Conservation (phyloP, 2,797 vertebrate species). For the Synaphobranchus kaupii region DNA sequence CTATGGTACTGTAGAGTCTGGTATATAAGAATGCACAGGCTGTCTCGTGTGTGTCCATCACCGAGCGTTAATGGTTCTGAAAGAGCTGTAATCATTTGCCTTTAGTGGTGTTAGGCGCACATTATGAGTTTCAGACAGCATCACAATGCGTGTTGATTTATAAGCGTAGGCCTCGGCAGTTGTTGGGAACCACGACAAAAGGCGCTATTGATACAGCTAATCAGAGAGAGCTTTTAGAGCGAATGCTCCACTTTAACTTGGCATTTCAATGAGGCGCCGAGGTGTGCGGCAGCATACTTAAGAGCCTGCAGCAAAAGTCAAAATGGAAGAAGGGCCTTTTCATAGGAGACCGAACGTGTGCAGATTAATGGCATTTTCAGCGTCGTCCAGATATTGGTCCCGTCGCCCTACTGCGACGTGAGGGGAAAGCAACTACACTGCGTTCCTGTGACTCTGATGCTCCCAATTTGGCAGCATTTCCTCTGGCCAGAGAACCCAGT, state of each 20-base stretch:
- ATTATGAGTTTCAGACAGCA: slow-evolving; percentile 28
- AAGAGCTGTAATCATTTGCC: slow-evolving; percentile 34
- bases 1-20: background rate
- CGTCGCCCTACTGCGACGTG: slow-evolving; percentile 17
- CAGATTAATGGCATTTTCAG: slow-evolving; percentile 32
- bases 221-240: slow-evolving; percentile 29
- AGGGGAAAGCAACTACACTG: background rate
- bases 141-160: slow-evolving; percentile 35
- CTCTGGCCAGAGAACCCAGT: slow-evolving; percentile 23
- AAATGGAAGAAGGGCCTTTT: slow-evolving; percentile 21
- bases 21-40: slow-evolving; percentile 11
- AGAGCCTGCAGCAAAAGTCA: slow-evolving; percentile 22
- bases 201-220: slow-evolving; percentile 34
- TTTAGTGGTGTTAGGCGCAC: slow-evolving; percentile 24
- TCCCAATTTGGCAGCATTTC: slow-evolving; percentile 2
- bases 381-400: background rate
- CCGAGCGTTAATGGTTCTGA: slow-evolving; percentile 19
- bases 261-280: slow-evolving; percentile 23
- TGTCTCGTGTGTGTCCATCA: slow-evolving; percentile 25
- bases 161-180: slow-evolving; percentile 20
- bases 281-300: slow-evolving; percentile 21
- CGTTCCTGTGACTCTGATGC: slow-evolving; percentile 3
- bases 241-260: slow-evolving; percentile 21
- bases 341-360: background rate
- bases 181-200: slow-evolving; percentile 27